Evolutionary conservation across 2,797 vertebrate genomes (phyloP).

Genomic region (Scolopax rusticola): DNA sequence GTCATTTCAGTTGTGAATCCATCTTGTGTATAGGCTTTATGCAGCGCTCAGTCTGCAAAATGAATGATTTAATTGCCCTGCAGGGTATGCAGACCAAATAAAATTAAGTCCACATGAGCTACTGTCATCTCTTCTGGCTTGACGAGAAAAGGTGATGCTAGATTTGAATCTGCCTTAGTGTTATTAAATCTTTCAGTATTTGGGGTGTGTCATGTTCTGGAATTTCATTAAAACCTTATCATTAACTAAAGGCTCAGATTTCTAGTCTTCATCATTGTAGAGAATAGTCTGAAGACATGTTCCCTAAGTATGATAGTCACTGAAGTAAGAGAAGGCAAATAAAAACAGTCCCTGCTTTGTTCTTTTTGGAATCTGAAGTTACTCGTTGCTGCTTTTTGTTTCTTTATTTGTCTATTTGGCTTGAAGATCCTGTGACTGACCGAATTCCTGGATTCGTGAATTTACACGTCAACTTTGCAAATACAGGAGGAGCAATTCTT

Average conservation of each 20-base stretch:
- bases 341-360: neutral
- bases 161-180: conserved; percentile 1
- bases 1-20: conserved; percentile 3
- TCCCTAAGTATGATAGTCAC: neutral
- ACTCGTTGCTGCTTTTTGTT: neutral
- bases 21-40: neutral
- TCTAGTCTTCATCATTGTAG: neutral
- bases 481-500: neutral
- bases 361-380: neutral
- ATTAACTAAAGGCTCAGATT: neutral
- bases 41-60: neutral
- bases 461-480: neutral
- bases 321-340: neutral
- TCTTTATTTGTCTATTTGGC: neutral
- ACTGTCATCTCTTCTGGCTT: conserved; percentile 28
- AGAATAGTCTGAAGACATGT: neutral
- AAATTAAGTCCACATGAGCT: conserved; percentile 2
- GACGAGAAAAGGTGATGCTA: conserved; percentile 27
- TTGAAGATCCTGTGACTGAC: neutral
- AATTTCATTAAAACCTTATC: conserved; percentile 29
- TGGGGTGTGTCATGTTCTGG: conserved; percentile 11
- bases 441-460: neutral
- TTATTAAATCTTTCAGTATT: conserved; percentile 38
- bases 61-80: conserved; percentile 18
- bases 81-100: neutral